Evolutionary conservation across 1,140 invertebrate genomes (phyloP), one percentile per base, ranked within the genome.

Genomic region (Coelopa frigida): DNA sequence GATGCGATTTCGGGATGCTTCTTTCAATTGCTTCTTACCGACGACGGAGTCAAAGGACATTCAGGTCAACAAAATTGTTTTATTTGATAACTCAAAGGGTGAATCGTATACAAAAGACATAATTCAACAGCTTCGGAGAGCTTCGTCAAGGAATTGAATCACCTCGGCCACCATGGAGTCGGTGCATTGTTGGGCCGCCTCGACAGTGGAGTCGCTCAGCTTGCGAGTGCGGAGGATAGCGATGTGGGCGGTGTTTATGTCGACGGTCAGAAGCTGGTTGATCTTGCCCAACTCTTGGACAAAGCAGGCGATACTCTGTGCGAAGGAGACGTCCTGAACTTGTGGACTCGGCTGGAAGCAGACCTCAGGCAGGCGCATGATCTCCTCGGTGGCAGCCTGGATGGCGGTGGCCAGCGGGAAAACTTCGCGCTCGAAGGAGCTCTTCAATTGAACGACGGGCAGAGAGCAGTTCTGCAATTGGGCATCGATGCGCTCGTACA

Each of bases 221-320:
- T 43, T 17, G n/a, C 27, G 41, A 4, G 41, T 43, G 14, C 33
- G 41, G 2, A 43, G 20, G 6, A 43, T 10, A 18, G 26, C n/a
- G 17, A 32, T 31, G 11, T 31, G 31, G 17, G 41, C 41, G 22
- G 17, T 14, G 14, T 43, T 31, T 5, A 43, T 14, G 14, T 32
- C 5, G 3, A 31, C 11, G 10, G 41, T 31, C 6, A 43, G 15
- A 17, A 32, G 14, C 11, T 29, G 15, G 33, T 43, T 43, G 0
- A 43, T 18, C 14, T 43, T 21, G 11, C 27, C 11, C 12, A 43
- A 32, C 23, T 43, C 33, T 2, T 32, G 27, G 8, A 43, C 20
- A 31, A 31, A 43, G 23, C 41, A 43, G 8, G 2, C 20, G 3
- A 20, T 12, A 11, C 24, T 31, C 11, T 12, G 14, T 0, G 2